Percentiles rank a stretch among this genome's conserved stretches.
Evolutionary conservation across 1,140 invertebrate genomes (phyloP).

Genomic region (Drosophila paulistorum): DNA sequence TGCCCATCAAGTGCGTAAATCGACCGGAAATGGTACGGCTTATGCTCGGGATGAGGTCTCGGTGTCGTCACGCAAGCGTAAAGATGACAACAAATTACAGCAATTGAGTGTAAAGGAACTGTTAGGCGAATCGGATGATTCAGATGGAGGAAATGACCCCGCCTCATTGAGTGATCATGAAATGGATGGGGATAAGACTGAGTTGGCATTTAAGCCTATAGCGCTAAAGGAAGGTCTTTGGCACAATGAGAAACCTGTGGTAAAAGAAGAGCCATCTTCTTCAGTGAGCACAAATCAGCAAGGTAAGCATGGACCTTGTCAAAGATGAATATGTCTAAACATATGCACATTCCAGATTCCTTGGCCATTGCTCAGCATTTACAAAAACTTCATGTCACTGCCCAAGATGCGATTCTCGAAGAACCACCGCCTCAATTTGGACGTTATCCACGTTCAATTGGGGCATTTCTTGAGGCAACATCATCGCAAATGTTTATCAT

Average conservation of each 20-base stretch:
- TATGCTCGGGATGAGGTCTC: conserved; percentile 60
- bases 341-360: conserved; percentile 33
- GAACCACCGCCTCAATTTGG: conserved; percentile 65
- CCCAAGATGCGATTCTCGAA: conserved; percentile 35
- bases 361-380: conserved; percentile 56
- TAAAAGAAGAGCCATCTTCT: conserved; percentile 44
- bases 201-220: conserved; percentile 62
- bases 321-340: not conserved
- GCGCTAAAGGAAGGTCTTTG: conserved; percentile 71
- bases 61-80: conserved; percentile 56
- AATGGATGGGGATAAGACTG: conserved; percentile 72
- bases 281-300: conserved; percentile 9
- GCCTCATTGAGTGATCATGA: conserved; percentile 43
- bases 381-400: conserved; percentile 45
- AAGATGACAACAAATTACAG: conserved; percentile 53
- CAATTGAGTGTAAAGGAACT: conserved; percentile 43
- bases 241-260: conserved; percentile 47
- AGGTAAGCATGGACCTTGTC: conserved; percentile 9
- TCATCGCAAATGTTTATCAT: conserved; percentile 73
- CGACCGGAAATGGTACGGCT: conserved; percentile 38
- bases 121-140: conserved; percentile 57
- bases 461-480: conserved; percentile 49
- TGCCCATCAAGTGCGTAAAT: conserved; percentile 59
- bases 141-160: conserved; percentile 53
- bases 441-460: conserved; percentile 64